A percentile compares a stretch with the other conserved stretches of the same genome.
Conservation (phyloP, 2,888 invertebrate species). For the Caenorhabditis sp. region DNA sequence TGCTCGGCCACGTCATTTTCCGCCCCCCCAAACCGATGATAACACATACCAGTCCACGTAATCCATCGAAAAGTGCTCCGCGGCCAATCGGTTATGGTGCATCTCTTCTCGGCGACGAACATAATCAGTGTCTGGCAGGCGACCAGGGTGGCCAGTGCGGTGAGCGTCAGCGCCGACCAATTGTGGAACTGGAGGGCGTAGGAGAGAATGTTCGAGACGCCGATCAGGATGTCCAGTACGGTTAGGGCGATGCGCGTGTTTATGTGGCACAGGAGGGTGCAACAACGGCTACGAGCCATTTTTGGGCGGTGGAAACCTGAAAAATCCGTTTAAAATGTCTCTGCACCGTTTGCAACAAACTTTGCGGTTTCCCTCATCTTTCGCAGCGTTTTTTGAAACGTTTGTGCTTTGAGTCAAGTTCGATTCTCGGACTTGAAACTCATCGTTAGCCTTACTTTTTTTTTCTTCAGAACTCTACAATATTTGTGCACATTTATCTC, state of each 20-base stretch:
- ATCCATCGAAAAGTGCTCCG: conserved; percentile 12
- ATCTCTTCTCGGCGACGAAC: conserved; percentile 16
- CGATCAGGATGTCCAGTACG: conserved; percentile 29
- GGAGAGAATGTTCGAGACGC: conserved; percentile 23
- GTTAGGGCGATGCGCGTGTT: conserved; percentile 30
- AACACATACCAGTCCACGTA: conserved; percentile 19
- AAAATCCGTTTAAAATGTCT: background rate
- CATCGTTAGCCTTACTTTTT: too few species aligned
- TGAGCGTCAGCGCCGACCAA: conserved; percentile 21
- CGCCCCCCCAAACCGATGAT: too few species aligned
- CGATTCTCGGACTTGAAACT: too few species aligned
- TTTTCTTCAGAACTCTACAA: too few species aligned
- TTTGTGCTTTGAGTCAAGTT: too few species aligned
- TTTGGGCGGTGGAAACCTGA: too few species aligned
- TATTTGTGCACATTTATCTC: too few species aligned
- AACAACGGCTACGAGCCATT: too few species aligned
- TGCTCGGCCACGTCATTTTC: too few species aligned
- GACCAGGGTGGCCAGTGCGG: conserved; percentile 10
- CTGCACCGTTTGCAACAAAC: too few species aligned
- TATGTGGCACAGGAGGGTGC: conserved; percentile 30
- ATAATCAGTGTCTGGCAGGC: conserved; percentile 28
- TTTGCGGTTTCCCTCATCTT: too few species aligned
- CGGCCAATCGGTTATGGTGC: background rate
- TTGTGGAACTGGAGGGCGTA: conserved; percentile 37
- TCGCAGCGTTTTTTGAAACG: too few species aligned